These are phyloP conservation scores for Pollenia griseotomentosa DNA, from an alignment of 2,888 invertebrate genomes.

Conservation along the genomic window DNA sequence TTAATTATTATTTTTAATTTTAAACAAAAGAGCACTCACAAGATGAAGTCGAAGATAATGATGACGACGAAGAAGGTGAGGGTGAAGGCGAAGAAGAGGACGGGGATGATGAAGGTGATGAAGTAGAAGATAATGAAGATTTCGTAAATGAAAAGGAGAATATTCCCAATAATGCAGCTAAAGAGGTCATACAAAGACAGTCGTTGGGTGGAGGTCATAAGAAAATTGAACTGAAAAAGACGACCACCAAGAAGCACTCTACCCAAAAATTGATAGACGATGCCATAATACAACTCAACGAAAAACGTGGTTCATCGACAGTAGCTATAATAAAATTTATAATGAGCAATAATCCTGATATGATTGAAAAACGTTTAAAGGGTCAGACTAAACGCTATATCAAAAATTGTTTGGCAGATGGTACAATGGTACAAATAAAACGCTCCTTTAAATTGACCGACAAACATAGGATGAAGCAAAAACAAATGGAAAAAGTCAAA, in stretches of 20 bases:
- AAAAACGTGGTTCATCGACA: conserved; percentile 86
- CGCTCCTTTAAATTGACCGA: conserved; percentile 65
- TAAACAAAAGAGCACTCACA: conserved; percentile 29
- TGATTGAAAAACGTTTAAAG: conserved; percentile 86
- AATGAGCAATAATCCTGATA: conserved; percentile 85
- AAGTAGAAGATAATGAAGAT: conserved; percentile 59
- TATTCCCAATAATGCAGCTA: background rate
- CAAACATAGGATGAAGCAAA: conserved; percentile 10
- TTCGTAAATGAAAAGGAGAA: conserved; percentile 30
- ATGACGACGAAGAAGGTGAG: conserved; percentile 24
- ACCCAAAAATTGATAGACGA: conserved; percentile 86
- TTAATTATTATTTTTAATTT: background rate
- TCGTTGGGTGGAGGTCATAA: conserved; percentile 37
- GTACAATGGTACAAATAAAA: conserved; percentile 81
- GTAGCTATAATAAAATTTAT: conserved; percentile 87
- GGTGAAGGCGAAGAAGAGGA: conserved; percentile 29
- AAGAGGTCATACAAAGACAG: background rate
- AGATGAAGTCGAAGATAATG: conserved; percentile 27
- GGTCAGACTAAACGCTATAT: conserved; percentile 87
- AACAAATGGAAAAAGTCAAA: conserved; percentile 16
- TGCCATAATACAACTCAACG: conserved; percentile 85
- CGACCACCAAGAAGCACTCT: conserved; percentile 52
- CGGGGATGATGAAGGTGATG: conserved; percentile 30
- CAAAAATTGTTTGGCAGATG: conserved; percentile 86
- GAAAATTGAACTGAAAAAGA: conserved; percentile 25